Evolutionary conservation across 1,140 invertebrate species (phyloP), one percentile per base, ranked within the genome.

Genomic region (Globodera rostochiensis): DNA sequence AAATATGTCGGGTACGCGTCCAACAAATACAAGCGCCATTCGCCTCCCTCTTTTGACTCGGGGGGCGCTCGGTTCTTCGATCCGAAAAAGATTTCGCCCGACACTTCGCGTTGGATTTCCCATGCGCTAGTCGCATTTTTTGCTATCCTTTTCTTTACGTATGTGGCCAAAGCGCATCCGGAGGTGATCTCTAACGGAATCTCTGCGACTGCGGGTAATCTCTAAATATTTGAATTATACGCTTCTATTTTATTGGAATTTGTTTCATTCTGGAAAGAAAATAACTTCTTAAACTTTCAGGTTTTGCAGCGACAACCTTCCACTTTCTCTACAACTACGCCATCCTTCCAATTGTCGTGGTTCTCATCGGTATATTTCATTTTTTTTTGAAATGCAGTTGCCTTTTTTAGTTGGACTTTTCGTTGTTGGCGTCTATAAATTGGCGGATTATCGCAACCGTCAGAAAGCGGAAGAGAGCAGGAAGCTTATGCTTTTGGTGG

Each of bases 241-340:
- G 36, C 3, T 36, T 36, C 2, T 36, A 1, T 36, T 36, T 36
- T 36, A 36, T 36, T 36, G 36, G 36, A 36, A 36, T 36, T 36
- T 36, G 36, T 36, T 36, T 36, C 3, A 36, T 36, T 36, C 36
- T 36, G 36, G 36, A 3, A 36, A 3, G 36, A 36, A 36, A 2
- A 36, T 36, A 36, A 36, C 2, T 36, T 49, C 57, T 15, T 36
- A 3, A 64, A 36, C 74, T 87, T 87, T 84, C 49, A 86, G 87
- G 36, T 70, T 66, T 77, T 21, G 25, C 79, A 5, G 4, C 25
- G 49, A 73, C 69, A 64, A 36, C 77, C 8, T 50, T 82, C 21
- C 79, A 50, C n/a, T 88, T 88, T 73, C 60, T 85, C 60, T 86
- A 86, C 80, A 80, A 77, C n/a, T 87, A 87, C 50, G 84, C 87